Evolutionary conservation across 2,888 invertebrate species (phyloP), one percentile per base, ranked within the genome.

Genomic region (Pterostichus madidus): DNA sequence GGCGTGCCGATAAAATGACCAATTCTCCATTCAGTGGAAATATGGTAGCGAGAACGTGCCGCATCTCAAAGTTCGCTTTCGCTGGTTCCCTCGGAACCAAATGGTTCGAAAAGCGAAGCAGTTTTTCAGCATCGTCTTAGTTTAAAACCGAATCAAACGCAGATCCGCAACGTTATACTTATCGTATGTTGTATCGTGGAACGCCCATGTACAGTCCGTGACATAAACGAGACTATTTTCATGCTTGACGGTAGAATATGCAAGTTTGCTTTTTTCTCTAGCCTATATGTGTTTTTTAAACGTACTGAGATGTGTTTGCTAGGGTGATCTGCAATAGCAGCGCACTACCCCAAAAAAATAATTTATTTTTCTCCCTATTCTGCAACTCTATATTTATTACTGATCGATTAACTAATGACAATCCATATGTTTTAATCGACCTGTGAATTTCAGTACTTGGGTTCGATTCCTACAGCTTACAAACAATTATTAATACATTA

Each of bases 101-200:
- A 75, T 75, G 75, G 73, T 10, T 75, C 52, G 75, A 75, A 75
- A 75, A 75, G 17, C 17, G 17, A 17, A 5, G 24, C 59, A 17
- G 59, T 59, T 59, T 59, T 59, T 59, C 59, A 59, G 59, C 31
- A 59, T 17, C 59, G 59, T 17, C 15, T 59, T 17, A 59, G 15
- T 39, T 39, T 64, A 64, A 64, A 64, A 10, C 64, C n/a, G 13
- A 39, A 64, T 64, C 64, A 64, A 64, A 64, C 39, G 39, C 5
- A 39, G 39, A 39, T 39, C 39, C 39, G 39, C 39, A 39, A 39
- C 64, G 64, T 64, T 35, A 64, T 64, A 31, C 64, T 32, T 10
- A 64, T 2, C 64, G 64, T 64, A 64, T 64, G 32, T 64, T 64
- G 64, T 64, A 64, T 64, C 64, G 64, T 8, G 64, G 17, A 35